Evolutionary conservation across 2,888 invertebrate species (phyloP).

Genomic region (Eupithecia subfuscata): DNA sequence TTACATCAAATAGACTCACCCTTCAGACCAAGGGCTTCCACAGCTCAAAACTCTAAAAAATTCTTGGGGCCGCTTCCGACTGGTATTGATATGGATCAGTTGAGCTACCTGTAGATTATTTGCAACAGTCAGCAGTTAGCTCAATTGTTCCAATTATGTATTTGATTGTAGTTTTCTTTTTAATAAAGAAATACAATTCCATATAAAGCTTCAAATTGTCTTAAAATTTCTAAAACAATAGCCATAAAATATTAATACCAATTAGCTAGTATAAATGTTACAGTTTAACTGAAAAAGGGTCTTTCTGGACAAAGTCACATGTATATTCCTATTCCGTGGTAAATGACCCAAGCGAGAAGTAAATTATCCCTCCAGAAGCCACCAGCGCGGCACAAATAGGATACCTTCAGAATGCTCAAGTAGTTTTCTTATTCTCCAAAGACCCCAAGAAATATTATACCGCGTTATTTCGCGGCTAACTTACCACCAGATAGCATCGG

Average conservation of each 20-base stretch:
- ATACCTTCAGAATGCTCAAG: conserved; percentile 26
- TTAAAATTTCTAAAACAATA: too few relatives aligned
- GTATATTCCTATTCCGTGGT: conserved; percentile 11
- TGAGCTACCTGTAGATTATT: too few relatives aligned
- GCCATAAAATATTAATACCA: background rate
- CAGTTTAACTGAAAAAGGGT: background rate
- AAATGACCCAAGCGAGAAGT: conserved; percentile 27
- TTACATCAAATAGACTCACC: too few relatives aligned
- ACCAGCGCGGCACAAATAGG: conserved; percentile 22
- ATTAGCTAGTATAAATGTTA: background rate
- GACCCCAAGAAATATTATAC: conserved; percentile 14
- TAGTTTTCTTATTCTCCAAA: conserved; percentile 16
- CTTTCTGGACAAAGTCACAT: background rate
- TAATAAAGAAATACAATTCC: too few relatives aligned
- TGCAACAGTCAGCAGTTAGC: too few relatives aligned
- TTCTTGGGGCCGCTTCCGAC: too few relatives aligned
- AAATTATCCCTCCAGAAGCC: conserved; percentile 22
- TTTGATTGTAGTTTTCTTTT: too few relatives aligned
- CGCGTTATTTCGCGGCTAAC: conserved; percentile 4
- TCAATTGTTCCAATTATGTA: too few relatives aligned
- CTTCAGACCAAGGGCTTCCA: too few relatives aligned
- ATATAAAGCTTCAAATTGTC: too few relatives aligned
- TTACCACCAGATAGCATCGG: conserved; percentile 1
- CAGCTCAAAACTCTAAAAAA: too few relatives aligned
- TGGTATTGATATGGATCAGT: too few relatives aligned